Evolutionary conservation across 2,888 invertebrate genomes (phyloP), one percentile per base, ranked within the genome.

Genomic region (Ischnus inquisitorius): DNA sequence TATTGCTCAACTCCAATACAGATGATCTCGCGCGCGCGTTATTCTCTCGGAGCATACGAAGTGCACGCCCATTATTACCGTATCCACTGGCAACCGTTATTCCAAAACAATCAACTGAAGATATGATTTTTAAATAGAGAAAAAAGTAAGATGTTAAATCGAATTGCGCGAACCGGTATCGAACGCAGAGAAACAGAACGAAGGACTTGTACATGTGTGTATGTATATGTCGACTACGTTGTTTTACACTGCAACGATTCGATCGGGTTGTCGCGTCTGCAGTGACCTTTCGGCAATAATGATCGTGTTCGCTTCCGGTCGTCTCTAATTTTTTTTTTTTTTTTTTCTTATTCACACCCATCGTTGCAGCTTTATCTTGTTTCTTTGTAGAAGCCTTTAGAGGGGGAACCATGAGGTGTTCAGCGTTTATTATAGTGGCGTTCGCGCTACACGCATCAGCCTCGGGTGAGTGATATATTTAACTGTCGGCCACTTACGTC

Each of bases 361-460:
- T 51, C 51, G 22, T 25, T 3, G 14, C 25, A 25, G 5, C n/a
- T 60, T 67, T 43, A 65, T 54, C 65, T 14, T 79, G 34, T 83
- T 81, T 80, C 76, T 46, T 87, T 89, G 72, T 80, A 89, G 90
- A 54, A 86, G 87, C 84, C 78, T 78, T 41, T 57, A 85, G 74
- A 85, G 54, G 77, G 77, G 62, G 67, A 85, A 87, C 82, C 86
- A 92, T 92, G 92, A 92, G 86, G 89, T 85, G 88, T 79, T 86
- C 87, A 80, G 86, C 88, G 84, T 91, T 88, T 84, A 87, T 92
- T 80, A 68, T 91, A 62, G 88, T 87, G 80, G 89, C 88, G 43
- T 83, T 92, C 64, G 87, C 89, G 80, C 87, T 92, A 64, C 90
- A 90, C 62, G 89, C 89, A 75, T 89, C 91, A 79, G 91, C 91